A percentile compares a stretch with the other conserved stretches of the same genome.
phyloP scores from a whole-genome alignment of 2,113 vertebrate species.

The Prionailurus bengalensis region DNA sequence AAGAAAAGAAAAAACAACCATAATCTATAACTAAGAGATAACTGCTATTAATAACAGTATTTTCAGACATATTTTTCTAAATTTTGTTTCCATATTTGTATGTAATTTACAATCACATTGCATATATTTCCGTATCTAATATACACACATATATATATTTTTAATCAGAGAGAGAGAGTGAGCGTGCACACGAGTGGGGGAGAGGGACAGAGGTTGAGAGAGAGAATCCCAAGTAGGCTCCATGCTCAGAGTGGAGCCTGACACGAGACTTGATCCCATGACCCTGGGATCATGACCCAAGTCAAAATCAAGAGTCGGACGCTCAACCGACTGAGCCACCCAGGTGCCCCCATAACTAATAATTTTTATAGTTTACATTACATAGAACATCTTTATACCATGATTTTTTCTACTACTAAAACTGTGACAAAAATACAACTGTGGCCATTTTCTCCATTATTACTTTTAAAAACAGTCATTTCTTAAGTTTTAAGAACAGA shows the following conservation, averaged over 20 bases:
- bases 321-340: too few species aligned
- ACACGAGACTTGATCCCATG: too few species aligned
- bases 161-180: too few species aligned
- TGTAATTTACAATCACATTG: slow-evolving; percentile 42
- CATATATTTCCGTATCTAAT: background rate
- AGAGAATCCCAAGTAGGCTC: too few species aligned
- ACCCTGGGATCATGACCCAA: too few species aligned
- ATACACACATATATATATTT: background rate
- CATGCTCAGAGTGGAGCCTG: too few species aligned
- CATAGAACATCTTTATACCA: background rate
- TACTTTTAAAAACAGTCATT: slow-evolving; percentile 27
- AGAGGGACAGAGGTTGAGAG: too few species aligned
- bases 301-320: too few species aligned
- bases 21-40: slow-evolving; percentile 46
- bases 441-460: background rate
- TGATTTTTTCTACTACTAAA: slow-evolving; percentile 35
- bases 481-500: too few species aligned
- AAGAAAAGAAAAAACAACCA: slow-evolving; percentile 47
- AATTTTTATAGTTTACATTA: slow-evolving; percentile 43
- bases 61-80: slow-evolving; percentile 36
- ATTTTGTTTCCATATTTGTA: slow-evolving; percentile 20
- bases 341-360: background rate
- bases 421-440: background rate
- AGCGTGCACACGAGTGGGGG: too few species aligned
- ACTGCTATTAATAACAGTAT: background rate